A percentile compares a stretch with the other conserved stretches of the same genome.
Conservation (phyloP, 2,797 vertebrate genomes). For the Triplophysa bombifrons region DNA sequence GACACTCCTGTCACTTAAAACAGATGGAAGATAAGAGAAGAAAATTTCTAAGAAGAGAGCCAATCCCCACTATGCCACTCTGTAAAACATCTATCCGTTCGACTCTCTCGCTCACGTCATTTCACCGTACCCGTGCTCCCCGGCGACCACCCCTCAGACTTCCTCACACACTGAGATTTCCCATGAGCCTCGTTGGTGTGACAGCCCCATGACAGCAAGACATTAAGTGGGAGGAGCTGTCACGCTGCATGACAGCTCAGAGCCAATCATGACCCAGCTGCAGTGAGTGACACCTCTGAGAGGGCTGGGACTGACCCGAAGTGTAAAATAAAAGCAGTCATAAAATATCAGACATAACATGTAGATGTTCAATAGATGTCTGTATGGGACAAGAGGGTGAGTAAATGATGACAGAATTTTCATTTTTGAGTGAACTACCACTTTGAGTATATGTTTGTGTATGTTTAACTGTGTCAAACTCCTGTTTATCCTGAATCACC, state of each 20-base stretch:
- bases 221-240: conserved; percentile 49
- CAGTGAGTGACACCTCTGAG: conserved; percentile 21
- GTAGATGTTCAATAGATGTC: not conserved
- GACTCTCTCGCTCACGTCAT: conserved; percentile 6
- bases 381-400: not conserved
- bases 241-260: conserved; percentile 38
- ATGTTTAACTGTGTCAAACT: no score
- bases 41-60: conserved; percentile 2
- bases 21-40: conserved; percentile 15
- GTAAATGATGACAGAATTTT: no score
- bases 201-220: conserved; percentile 27
- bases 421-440: no score
- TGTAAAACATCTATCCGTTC: not conserved
- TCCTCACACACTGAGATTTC: conserved; percentile 44
- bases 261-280: conserved; percentile 49
- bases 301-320: not conserved
- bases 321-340: not conserved
- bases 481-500: no score
- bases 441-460: not conserved
- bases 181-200: conserved; percentile 30
- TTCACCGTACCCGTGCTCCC: conserved; percentile 27
- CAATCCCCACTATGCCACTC: conserved; percentile 24
- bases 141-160: conserved; percentile 23
- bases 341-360: conserved; percentile 5
- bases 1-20: conserved; percentile 35